Base-by-base conservation (phyloP, 2,113 vertebrate genomes). In the Ardeotis arabs region DNA sequence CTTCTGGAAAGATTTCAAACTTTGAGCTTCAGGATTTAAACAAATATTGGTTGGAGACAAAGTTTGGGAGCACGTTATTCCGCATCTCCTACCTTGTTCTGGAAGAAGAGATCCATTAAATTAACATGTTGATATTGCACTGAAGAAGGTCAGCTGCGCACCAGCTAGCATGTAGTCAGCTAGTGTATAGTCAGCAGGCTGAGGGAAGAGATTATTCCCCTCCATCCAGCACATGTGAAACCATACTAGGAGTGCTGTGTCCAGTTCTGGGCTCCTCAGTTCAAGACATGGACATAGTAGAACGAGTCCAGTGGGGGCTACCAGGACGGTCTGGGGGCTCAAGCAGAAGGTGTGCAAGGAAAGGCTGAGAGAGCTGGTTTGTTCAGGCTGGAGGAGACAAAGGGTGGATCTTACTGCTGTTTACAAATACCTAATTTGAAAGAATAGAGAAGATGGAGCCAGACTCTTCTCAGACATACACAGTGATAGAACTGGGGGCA, bases 181-280 rank as follows among this genome's bases (percentile, higher is more conserved):
- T 44, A 77, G 15, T 14, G 13, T 12, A 18, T 27, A 27, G 23
- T 52, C 67, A 58, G 19, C 60, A 69, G 49, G 5, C 50, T 75
- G 56, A 59, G 18, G 22, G 28, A 63, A 45, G 33, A 35, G 18
- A 47, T 82, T 24, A 31, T 47, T 82, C 10, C 33, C 8, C 28
- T 70, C 50, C 58, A 50, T 15, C 12, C 25, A 75, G 44, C 37
- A 33, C 18, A 2, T 18, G 15, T 75, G 50, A 87, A 87, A 58
- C 16, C 4, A 44, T 24, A 44, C 6, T 1, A 0, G 15, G 33
- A 24, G 5, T 5, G 12, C 18, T 1, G 1, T 25, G 15, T 60
- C 22, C 22, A 44, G n/a, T 47, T 82, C 53, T 53, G 82, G 29
- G 15, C 15, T 90, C 14, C 37, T 44, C n/a, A 17, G 27, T 62